Conservation (phyloP, 2,113 vertebrate species). For the Conger conger region DNA sequence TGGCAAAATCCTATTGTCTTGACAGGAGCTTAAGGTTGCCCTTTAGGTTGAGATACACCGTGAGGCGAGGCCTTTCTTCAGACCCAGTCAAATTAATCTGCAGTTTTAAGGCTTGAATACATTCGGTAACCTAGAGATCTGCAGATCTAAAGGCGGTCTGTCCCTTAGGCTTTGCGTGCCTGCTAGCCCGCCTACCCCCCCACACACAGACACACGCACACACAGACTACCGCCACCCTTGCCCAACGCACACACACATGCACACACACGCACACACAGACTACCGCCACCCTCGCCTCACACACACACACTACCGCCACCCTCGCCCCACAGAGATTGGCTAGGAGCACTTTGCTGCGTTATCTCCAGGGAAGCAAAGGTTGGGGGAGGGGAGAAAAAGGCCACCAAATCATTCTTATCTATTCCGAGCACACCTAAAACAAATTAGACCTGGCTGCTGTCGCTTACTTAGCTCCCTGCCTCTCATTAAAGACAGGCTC, state of each 20-base stretch:
- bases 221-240: conserved; percentile 31
- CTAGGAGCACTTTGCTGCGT: conserved; percentile 63
- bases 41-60: conserved; percentile 62
- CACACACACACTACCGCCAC: conserved; percentile 31
- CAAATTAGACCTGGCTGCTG: conserved; percentile 69
- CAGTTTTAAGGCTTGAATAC: conserved; percentile 72
- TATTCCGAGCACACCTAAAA: conserved; percentile 78
- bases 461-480: conserved; percentile 59
- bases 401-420: conserved; percentile 75
- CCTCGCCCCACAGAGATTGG: conserved; percentile 65
- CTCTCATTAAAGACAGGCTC: conserved; percentile 70
- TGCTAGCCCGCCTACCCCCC: conserved; percentile 41
- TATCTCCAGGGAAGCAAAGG: conserved; percentile 75
- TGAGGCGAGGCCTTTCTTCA: conserved; percentile 25
- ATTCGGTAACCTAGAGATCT: conserved; percentile 67
- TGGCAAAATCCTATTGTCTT: conserved; percentile 71
- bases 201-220: conserved; percentile 44
- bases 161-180: conserved; percentile 52
- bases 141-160: conserved; percentile 51
- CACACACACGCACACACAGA: conserved; percentile 42
- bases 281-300: conserved; percentile 49
- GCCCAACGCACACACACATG: conserved; percentile 23
- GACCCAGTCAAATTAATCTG: conserved; percentile 69
- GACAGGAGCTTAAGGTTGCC: conserved; percentile 71
- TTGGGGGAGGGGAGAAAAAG: conserved; percentile 47